A percentile compares a stretch with the other conserved stretches of the same genome.
phyloP scores from a whole-genome alignment of 2,113 vertebrate species.

The Leucopsar rothschildi region DNA sequence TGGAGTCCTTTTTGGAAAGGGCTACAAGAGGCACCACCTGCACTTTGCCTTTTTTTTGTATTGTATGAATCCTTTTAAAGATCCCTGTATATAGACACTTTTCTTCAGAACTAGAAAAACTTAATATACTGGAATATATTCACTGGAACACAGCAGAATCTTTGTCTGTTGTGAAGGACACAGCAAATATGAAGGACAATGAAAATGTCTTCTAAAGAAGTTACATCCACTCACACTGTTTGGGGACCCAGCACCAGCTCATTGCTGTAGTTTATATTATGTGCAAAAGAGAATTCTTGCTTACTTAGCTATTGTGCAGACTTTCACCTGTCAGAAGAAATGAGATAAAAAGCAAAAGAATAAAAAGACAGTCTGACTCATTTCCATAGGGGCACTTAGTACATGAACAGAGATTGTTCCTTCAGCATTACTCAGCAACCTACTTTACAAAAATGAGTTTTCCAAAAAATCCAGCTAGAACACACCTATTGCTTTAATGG shows the following conservation, averaged over 20 bases:
- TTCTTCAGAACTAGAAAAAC: background rate
- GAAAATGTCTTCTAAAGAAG: background rate
- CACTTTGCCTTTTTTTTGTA: background rate
- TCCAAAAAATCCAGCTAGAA: constrained; percentile 12
- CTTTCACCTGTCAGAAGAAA: constrained; percentile 39
- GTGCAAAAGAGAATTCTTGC: background rate
- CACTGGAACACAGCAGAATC: background rate
- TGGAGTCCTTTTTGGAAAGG: background rate
- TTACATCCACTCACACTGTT: background rate
- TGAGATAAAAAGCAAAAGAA: background rate
- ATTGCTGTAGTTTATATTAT: background rate
- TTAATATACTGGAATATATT: background rate
- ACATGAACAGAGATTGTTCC: background rate
- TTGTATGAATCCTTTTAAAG: background rate
- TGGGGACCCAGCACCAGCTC: background rate
- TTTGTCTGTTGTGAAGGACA: background rate
- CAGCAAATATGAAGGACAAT: background rate
- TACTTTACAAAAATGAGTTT: background rate
- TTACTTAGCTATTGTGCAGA: constrained; percentile 10
- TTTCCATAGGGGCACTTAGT: constrained; percentile 38
- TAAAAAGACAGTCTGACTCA: constrained; percentile 30
- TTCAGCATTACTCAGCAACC: constrained; percentile 50
- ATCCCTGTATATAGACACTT: background rate
- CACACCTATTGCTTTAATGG: background rate
- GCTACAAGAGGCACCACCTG: background rate